Base-by-base conservation (phyloP, 2,888 invertebrate genomes). In the Metallyticus violacea region DNA sequence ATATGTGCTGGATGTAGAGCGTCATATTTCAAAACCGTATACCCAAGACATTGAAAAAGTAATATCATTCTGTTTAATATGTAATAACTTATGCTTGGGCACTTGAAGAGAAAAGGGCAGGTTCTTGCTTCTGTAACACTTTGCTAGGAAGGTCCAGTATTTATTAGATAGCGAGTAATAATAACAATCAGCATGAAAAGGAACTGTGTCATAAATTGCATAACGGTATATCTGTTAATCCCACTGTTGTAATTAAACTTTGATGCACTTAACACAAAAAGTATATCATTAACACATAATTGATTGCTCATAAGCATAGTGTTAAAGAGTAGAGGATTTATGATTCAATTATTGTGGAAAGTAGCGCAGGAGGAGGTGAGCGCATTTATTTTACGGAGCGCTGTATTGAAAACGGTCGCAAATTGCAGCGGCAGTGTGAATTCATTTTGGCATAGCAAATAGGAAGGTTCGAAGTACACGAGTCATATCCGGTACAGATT, bases 51-150 rank as follows among this genome's bases (percentile, higher is more conserved):
- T 29, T 78, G 78, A 77, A 86, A 82, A 87, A 79, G 85, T 81
- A 87, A 85, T 87, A 87, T 87, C 81, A 85, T 85, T 85, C 87
- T 81, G 77, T 85, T 77, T 87, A 87, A 87, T 87, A 87, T 81
- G 84, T 77, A 86, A 86, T 85, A 85, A 86, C 80, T 86, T 84
- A 26, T 81, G n/a, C 79, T 79, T 77, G n/a, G 30, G 40, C 81
- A 30, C 7, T 81, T 40, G 7, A 40, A 81, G 81, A 40, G 7
- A 26, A 40, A 81, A 9, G 30, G 81, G 9, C 26, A 29, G 40
- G 40, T 22, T 30, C 25, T 26, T 40, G 40, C 40, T 25, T 81
- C 25, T 81, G 29, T n/a, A 40, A 15, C 81, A 81, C 40, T 28
- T 40, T 7, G 25, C 30, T 40, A 40, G 40, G 81, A n/a, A 81